Percentiles rank a stretch among this genome's conserved stretches.
Evolutionary conservation across 2,888 invertebrate species (phyloP).

Genomic region (Coenonympha arcania): DNA sequence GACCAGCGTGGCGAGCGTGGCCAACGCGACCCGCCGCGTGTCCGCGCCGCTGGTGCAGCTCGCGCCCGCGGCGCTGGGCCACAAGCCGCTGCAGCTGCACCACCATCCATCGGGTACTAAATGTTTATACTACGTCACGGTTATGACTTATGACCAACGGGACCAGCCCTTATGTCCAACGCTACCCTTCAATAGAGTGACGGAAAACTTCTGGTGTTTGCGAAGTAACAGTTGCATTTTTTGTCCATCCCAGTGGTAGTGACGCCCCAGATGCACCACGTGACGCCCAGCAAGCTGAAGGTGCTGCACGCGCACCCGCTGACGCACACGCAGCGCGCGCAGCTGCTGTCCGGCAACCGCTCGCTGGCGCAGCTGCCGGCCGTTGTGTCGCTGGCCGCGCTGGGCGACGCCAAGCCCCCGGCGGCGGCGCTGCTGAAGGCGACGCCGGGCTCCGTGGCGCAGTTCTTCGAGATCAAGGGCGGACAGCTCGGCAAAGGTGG

Average conservation of each 20-base stretch:
- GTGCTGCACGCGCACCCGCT: slow-evolving; percentile 59
- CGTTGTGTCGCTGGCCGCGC: slow-evolving; percentile 54
- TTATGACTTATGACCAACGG: background rate
- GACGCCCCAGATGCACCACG: slow-evolving; percentile 46
- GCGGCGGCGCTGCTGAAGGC: slow-evolving; percentile 44
- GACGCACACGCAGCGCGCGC: slow-evolving; percentile 50
- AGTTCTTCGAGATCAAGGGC: slow-evolving; percentile 61
- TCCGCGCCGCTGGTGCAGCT: slow-evolving; percentile 45
- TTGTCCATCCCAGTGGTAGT: slow-evolving; percentile 36
- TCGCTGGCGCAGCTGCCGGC: slow-evolving; percentile 42
- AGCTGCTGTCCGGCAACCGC: slow-evolving; percentile 49
- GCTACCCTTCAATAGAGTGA: too few relatives aligned
- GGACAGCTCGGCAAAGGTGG: slow-evolving; percentile 52
- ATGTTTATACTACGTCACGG: background rate
- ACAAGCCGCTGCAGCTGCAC: slow-evolving; percentile 39
- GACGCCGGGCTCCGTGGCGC: slow-evolving; percentile 51
- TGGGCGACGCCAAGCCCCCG: slow-evolving; percentile 43
- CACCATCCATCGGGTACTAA: slow-evolving; percentile 28
- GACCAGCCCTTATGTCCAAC: background rate
- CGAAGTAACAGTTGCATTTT: background rate
- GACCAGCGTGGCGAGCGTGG: slow-evolving; percentile 23
- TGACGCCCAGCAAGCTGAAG: slow-evolving; percentile 52
- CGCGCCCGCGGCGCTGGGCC: slow-evolving; percentile 36
- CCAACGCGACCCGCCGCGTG: slow-evolving; percentile 34
- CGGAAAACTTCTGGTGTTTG: background rate